These are phyloP conservation scores for Drosophila arawakana DNA, from an alignment of 1,140 invertebrate genomes.

Conservation along the genomic window DNA sequence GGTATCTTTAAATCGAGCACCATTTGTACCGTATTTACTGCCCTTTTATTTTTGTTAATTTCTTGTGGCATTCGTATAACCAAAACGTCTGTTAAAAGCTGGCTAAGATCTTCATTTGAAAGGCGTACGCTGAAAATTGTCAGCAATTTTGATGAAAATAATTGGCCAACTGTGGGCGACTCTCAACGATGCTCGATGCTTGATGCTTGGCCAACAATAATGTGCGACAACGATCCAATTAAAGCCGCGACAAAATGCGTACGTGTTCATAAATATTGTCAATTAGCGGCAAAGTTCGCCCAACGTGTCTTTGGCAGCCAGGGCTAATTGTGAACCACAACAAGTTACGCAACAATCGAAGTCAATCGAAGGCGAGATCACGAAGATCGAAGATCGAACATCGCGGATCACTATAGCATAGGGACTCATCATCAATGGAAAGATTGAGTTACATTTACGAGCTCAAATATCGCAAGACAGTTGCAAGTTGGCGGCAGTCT, in stretches of 20 bases:
- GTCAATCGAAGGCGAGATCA: constrained; percentile 3
- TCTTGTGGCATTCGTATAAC: constrained; percentile 65
- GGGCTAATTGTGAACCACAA: constrained; percentile 67
- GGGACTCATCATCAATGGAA: constrained; percentile 68
- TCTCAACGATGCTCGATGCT: constrained; percentile 57
- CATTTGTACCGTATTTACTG: too few relatives aligned
- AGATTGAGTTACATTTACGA: constrained; percentile 82
- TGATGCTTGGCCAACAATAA: not conserved
- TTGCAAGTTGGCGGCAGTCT: constrained; percentile 61
- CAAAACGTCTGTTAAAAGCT: constrained; percentile 58
- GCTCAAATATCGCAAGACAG: constrained; percentile 41
- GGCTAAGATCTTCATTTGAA: constrained; percentile 67
- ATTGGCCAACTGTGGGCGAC: constrained; percentile 64
- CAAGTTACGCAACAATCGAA: constrained; percentile 72
- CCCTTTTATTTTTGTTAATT: not conserved
- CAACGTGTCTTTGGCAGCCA: constrained; percentile 24
- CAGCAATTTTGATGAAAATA: constrained; percentile 83
- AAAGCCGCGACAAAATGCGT: constrained; percentile 80
- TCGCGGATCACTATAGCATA: not conserved
- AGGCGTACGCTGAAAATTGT: constrained; percentile 64
- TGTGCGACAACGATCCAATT: constrained; percentile 59
- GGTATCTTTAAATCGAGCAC: too few relatives aligned
- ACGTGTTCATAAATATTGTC: constrained; percentile 84
- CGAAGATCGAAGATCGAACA: not conserved
- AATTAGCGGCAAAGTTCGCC: constrained; percentile 60